A percentile compares a stretch with the other conserved stretches of the same genome.
These are phyloP conservation scores for Aphodius granarius DNA, from an alignment of 2,888 invertebrate genomes.

Conservation along the genomic window DNA sequence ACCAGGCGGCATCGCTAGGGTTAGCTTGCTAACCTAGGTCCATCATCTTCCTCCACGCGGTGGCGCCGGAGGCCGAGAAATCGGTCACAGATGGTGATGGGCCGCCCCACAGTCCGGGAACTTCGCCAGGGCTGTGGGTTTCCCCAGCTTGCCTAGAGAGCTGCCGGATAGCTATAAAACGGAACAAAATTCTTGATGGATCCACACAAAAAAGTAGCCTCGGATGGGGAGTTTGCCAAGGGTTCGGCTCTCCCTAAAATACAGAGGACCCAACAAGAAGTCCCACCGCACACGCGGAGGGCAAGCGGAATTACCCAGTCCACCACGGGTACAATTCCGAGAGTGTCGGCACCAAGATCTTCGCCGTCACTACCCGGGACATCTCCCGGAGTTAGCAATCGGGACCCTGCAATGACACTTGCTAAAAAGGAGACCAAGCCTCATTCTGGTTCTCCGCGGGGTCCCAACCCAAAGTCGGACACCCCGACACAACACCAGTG, in stretches of 20 bases:
- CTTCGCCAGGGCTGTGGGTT: too few species aligned
- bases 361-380: not conserved
- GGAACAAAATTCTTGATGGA: too few species aligned
- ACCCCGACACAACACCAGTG: not conserved
- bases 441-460: slow-evolving; percentile 1
- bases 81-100: too few species aligned
- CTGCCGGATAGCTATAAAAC: too few species aligned
- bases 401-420: not conserved
- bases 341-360: not conserved
- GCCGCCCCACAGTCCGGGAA: too few species aligned
- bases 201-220: not conserved
- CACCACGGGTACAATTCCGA: not conserved
- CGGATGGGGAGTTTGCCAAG: not conserved
- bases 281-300: not conserved
- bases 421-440: not conserved
- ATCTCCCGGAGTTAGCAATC: not conserved
- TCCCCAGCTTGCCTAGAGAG: too few species aligned
- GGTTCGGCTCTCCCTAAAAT: not conserved
- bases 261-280: not conserved
- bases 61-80: too few species aligned
- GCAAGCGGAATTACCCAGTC: not conserved
- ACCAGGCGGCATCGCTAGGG: too few species aligned
- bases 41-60: too few species aligned
- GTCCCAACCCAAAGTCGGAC: not conserved
- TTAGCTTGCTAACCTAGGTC: too few species aligned